These are phyloP conservation scores for Perccottus glenii DNA, from an alignment of 2,113 vertebrate genomes.

Conservation along the genomic window DNA sequence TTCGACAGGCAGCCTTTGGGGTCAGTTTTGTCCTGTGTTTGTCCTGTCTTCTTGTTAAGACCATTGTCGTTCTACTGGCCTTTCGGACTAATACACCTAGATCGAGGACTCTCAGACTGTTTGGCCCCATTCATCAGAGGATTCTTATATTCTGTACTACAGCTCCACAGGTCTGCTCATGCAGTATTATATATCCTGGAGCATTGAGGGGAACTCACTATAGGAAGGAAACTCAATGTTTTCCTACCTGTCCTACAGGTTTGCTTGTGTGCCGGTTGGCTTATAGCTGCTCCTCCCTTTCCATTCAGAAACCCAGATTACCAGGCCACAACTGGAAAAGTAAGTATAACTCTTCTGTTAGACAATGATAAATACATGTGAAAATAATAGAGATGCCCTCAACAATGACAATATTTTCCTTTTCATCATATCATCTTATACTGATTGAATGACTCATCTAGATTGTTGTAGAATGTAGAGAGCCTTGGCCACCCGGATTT, in stretches of 20 bases:
- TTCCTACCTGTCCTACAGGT: constrained; percentile 45
- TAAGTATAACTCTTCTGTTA: constrained; percentile 18
- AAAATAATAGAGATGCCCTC: no score
- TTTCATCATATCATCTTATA: no score
- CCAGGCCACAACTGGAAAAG: constrained; percentile 68
- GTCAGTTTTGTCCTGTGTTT: constrained; percentile 80
- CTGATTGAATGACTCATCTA: background rate
- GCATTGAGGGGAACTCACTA: background rate
- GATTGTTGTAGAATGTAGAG: constrained; percentile 80
- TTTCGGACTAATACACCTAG: constrained; percentile 63
- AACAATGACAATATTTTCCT: no score
- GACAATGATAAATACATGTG: background rate
- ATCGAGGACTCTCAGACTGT: constrained; percentile 54
- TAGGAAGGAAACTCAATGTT: background rate
- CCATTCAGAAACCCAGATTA: constrained; percentile 75
- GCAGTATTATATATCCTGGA: no score
- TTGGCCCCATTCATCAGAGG: constrained; percentile 74
- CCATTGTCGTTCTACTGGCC: constrained; percentile 77
- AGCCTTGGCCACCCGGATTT: constrained; percentile 74
- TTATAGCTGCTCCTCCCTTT: constrained; percentile 63
- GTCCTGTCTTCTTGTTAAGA: constrained; percentile 80
- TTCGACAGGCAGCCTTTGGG: constrained; percentile 75
- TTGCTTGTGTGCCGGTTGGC: constrained; percentile 69
- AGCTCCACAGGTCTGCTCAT: constrained; percentile 62
- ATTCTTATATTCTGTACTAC: constrained; percentile 71